Conservation (phyloP, 1,140 invertebrate species). For the Zaprionus davidi region DNA sequence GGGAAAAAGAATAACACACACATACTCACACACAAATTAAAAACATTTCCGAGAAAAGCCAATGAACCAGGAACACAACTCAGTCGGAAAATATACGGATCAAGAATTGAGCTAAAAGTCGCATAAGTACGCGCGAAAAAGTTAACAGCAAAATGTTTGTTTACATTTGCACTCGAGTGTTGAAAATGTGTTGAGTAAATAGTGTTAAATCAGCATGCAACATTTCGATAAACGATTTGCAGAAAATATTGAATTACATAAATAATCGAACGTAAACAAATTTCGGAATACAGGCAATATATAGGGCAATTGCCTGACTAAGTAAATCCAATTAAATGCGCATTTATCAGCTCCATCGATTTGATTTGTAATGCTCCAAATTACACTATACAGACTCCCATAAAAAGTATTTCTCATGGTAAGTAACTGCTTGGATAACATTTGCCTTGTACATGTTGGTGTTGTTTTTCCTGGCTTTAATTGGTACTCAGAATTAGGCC, state of each 20-base stretch:
- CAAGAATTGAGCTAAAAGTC: background rate
- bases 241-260: background rate
- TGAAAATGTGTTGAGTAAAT: conserved; percentile 7
- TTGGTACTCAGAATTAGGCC: conserved; percentile 69
- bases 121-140: background rate
- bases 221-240: background rate
- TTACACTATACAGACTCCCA: background rate
- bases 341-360: background rate
- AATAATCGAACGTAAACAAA: background rate
- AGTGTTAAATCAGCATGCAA: background rate
- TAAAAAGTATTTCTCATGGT: conserved; percentile 3
- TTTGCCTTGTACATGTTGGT: conserved; percentile 31
- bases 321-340: background rate
- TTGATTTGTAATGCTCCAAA: background rate
- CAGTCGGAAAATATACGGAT: conserved; percentile 14
- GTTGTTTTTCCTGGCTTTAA: conserved; percentile 58
- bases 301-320: background rate
- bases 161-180: conserved; percentile 16
- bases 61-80: conserved; percentile 65
- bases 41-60: conserved; percentile 42
- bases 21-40: background rate
- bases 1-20: conserved; percentile 41
- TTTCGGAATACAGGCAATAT: background rate
- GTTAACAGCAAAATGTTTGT: conserved; percentile 3
- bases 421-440: conserved; percentile 27